A percentile compares a stretch with the other conserved stretches of the same genome.
phyloP scores from a whole-genome alignment of 2,888 invertebrate genomes.

The Schizotus pectinicornis region DNA sequence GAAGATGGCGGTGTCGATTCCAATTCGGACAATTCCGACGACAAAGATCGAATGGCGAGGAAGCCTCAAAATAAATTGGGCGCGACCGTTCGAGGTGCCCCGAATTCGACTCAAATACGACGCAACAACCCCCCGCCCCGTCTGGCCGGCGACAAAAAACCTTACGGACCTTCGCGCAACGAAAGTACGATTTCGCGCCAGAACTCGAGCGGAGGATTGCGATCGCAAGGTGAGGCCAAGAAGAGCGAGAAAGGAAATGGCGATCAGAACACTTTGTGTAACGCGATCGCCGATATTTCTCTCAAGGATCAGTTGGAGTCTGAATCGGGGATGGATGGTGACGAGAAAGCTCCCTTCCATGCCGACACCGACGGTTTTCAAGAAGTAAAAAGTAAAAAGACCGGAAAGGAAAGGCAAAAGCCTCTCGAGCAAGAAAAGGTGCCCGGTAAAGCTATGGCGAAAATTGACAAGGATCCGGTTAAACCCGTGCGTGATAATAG shows the following conservation, averaged over 20 bases:
- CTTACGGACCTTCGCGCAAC: constrained; percentile 33
- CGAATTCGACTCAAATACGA: constrained; percentile 41
- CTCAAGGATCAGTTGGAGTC: constrained; percentile 53
- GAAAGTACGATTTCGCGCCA: constrained; percentile 45
- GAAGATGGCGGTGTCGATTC: constrained; percentile 69
- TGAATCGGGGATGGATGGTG: constrained; percentile 45
- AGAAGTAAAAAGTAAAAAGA: constrained; percentile 83
- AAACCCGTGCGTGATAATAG: constrained; percentile 14
- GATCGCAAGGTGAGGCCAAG: constrained; percentile 50
- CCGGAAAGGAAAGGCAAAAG: constrained; percentile 67
- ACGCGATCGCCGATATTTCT: constrained; percentile 58
- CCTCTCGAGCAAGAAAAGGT: constrained; percentile 51
- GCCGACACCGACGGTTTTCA: constrained; percentile 77
- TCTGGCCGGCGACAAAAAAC: constrained; percentile 45
- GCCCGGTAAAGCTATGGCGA: constrained; percentile 36
- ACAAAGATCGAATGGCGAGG: constrained; percentile 54
- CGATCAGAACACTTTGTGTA: constrained; percentile 63
- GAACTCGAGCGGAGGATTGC: constrained; percentile 50
- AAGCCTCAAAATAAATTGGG: constrained; percentile 32
- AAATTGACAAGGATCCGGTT: constrained; percentile 27
- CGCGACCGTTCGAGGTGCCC: constrained; percentile 41
- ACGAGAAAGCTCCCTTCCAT: constrained; percentile 55
- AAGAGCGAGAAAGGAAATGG: constrained; percentile 57
- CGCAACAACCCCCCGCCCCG: constrained; percentile 45
- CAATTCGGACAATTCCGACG: constrained; percentile 82